Evolutionary conservation across 2,888 invertebrate species (phyloP).

Genomic region (Cataglyphis cursor): DNA sequence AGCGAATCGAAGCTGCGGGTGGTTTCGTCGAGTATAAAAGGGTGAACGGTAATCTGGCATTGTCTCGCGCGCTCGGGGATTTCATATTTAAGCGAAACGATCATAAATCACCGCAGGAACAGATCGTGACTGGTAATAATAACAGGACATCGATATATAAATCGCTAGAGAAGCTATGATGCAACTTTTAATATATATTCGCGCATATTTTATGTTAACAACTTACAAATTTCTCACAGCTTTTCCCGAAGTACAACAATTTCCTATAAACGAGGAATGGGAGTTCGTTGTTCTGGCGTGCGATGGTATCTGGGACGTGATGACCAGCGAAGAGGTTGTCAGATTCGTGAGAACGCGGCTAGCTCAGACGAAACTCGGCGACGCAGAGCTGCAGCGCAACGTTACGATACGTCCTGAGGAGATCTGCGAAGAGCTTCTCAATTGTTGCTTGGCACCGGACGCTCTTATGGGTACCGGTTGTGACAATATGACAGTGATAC

Average conservation of each 20-base stretch:
- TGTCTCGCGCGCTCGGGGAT: constrained; percentile 98
- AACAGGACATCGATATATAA: not conserved
- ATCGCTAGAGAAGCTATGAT: not conserved
- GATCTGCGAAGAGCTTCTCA: constrained; percentile 98
- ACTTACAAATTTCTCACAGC: constrained; percentile 88
- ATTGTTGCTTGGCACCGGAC: constrained; percentile 98
- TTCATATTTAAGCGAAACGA: constrained; percentile 98
- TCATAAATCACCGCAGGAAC: constrained; percentile 95
- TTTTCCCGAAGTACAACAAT: constrained; percentile 95
- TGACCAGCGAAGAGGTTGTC: constrained; percentile 97
- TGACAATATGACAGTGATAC: constrained; percentile 99
- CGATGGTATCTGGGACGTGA: constrained; percentile 99
- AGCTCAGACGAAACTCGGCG: constrained; percentile 71
- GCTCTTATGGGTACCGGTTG: constrained; percentile 99
- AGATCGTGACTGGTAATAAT: constrained; percentile 96
- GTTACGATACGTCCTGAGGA: constrained; percentile 95
- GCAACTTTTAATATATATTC: not conserved
- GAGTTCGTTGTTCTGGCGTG: constrained; percentile 99
- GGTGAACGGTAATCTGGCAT: constrained; percentile 99
- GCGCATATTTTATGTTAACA: constrained; percentile 12
- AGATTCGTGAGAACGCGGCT: constrained; percentile 95
- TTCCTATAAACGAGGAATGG: constrained; percentile 94
- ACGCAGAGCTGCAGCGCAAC: constrained; percentile 84
- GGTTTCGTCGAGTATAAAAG: constrained; percentile 99
- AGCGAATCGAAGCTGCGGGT: constrained; percentile 96